Percentiles rank a stretch among this genome's conserved stretches.
Evolutionary conservation across 2,113 vertebrate species (phyloP).

Genomic region (Gallinago undulata): DNA sequence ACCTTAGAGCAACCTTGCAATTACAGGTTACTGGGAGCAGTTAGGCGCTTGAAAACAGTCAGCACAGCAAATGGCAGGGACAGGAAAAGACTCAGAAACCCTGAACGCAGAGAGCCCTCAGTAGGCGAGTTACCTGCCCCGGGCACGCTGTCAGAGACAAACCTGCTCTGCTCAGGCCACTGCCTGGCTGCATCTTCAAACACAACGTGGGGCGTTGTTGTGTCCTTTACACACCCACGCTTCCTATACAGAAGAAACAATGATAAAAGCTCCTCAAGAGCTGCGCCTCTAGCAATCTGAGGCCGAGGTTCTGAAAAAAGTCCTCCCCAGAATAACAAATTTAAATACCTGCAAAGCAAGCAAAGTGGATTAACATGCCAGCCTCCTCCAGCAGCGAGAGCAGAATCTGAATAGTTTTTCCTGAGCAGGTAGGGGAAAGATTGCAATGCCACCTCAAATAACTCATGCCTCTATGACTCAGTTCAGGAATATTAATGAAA

Average conservation of each 20-base stretch:
- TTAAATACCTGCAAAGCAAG: conserved; percentile 42
- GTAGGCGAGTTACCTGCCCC: background rate
- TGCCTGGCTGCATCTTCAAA: background rate
- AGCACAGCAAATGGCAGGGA: background rate
- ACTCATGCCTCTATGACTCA: conserved; percentile 8
- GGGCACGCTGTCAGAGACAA: background rate
- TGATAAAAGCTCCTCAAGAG: conserved; percentile 30
- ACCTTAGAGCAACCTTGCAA: conserved; percentile 62
- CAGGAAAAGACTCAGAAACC: background rate
- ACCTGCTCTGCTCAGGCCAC: background rate
- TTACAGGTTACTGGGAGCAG: conserved; percentile 58
- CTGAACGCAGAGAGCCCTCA: background rate
- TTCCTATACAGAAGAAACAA: background rate
- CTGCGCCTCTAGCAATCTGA: background rate
- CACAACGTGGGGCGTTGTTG: no score
- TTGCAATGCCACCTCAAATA: conserved; percentile 12
- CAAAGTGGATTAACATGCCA: conserved; percentile 26
- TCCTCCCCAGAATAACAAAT: conserved; percentile 30
- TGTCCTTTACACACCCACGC: background rate
- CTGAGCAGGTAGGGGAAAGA: conserved; percentile 16
- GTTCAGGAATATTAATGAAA: conserved; percentile 43
- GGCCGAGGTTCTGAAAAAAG: background rate
- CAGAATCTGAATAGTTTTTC: background rate
- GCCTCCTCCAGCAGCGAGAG: background rate
- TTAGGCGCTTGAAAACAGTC: conserved; percentile 25